Base-by-base conservation (phyloP, 2,888 invertebrate species). In the Theodoxus fluviatilis region DNA sequence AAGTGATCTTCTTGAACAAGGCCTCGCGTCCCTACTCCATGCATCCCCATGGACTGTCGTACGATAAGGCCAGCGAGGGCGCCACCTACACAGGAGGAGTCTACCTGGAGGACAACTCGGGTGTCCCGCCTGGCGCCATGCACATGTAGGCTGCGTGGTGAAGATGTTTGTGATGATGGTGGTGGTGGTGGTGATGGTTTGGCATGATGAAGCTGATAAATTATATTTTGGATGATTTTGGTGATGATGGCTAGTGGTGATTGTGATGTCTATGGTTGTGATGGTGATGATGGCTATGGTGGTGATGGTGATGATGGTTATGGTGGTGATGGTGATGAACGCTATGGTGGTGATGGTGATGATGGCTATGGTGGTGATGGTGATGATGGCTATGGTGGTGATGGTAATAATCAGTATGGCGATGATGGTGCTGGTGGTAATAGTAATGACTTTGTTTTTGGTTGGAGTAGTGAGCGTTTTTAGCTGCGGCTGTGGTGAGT, bases 1-100 rank as follows among this genome's bases (percentile, higher is more conserved):
- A 77, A 59, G 76, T 82, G 28, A 75, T 78, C 9, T 81, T 80
- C 70, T 75, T 71, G 69, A 81, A 81, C 73, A 76, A 77, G 61
- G 81, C 81, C 0, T 71, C 75, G 3, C 66, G 71, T 25, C 72
- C 75, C 15, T 79, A 71, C 68, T 80, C 81, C 12, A 75, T 80
- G 9, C 78, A 80, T 49, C 76, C 79, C 0, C 80, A 81, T 52
- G 80, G 79, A 2, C 77, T 80, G 22, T 72, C 76, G 18, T 78
- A 77, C 52, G 69, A 74, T 57, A 81, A 81, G 69, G 69, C 66
- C 22, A 74, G 72, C 47, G 80, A 81, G 67, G 80, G 80, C 12
- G 40, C 71, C 68, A 15, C 73, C 35, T 79, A 79, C 68, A 70
- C 73, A 22, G 77, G 77, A 38, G 65, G 59, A 4, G 33, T n/a